Base-by-base conservation (phyloP, 2,113 vertebrate species). In the Cheirogaleus medius region DNA sequence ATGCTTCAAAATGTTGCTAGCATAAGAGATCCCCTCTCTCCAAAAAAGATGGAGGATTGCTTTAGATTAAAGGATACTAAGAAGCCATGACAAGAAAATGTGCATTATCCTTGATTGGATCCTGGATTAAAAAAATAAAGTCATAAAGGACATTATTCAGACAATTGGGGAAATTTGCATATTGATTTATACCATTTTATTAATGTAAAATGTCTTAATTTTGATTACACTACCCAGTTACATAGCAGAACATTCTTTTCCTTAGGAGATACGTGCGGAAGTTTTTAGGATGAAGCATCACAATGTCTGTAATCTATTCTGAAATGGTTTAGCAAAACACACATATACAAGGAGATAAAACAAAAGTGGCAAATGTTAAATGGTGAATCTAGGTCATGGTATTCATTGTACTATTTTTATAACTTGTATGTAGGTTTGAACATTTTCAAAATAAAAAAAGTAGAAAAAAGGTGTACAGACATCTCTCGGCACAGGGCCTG, bases 351-450 rank as follows among this genome's bases (percentile, higher is more conserved):
- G 71, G 34, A 90, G 15, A 64, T 32, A 34, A 88, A 83, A 93
- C 66, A 80, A 93, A 91, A 29, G 71, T 52, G 80, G 63, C 91
- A 90, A 82, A 78, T 83, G 49, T n/a, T 74, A 93, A 56, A 80
- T 42, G 47, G 76, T 84, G 96, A 96, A 94, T 74, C 86, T 86
- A 93, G 73, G 90, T 83, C 78, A n/a, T n/a, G 32, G 80, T 89
- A 37, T 73, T 91, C 68, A 54, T 20, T 83, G 87, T 47, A 47
- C 85, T 92, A 87, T 77, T 93, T 97, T 96, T 89, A 91, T 47
- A 86, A 89, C 32, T 49, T 89, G 66, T 77, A 85, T 93, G 93
- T 92, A 96, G 89, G 81, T 93, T 96, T 84, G 83, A 74, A 78
- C 66, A 82, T 83, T 92, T 93, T 87, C 60, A 81, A 93, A 93